Percentiles rank a stretch among this genome's conserved stretches.
These are phyloP conservation scores for Gorilla gorilla DNA, from an alignment of 2,113 vertebrate species.

Conservation along the genomic window DNA sequence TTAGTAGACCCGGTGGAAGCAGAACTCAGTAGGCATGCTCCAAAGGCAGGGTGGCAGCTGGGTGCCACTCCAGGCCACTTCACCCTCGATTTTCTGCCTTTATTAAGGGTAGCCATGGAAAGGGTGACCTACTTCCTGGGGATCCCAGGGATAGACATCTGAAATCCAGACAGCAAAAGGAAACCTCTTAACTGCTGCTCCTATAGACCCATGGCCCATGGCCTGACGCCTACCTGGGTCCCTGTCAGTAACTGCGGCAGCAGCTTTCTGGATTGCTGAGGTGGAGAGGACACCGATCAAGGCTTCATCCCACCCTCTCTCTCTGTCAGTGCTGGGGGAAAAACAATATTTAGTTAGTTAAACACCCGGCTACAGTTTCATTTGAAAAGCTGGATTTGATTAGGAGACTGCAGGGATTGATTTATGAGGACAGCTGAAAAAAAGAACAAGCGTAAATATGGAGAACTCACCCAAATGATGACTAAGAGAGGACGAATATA, in stretches of 20 bases:
- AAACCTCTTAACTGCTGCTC: neutral
- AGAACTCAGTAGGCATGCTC: neutral
- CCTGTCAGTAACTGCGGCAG: neutral
- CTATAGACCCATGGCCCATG: neutral
- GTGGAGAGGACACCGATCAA: conserved; percentile 14
- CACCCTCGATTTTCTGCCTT: neutral
- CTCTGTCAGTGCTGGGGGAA: conserved; percentile 44
- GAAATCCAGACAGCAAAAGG: neutral
- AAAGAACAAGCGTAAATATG: conserved; percentile 65
- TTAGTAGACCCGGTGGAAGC: neutral
- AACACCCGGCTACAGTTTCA: conserved; percentile 70
- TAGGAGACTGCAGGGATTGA: conserved; percentile 68
- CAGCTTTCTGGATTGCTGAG: neutral
- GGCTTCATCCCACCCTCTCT: neutral
- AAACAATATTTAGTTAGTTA: conserved; percentile 71
- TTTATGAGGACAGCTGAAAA: conserved; percentile 69
- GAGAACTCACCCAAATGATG: conserved; percentile 66
- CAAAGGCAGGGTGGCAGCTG: accelerated
- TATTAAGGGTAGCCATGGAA: neutral
- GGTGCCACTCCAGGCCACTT: neutral
- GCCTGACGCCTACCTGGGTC: conserved; percentile 22
- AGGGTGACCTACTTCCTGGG: neutral
- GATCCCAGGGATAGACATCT: neutral
- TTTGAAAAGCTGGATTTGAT: conserved; percentile 78
- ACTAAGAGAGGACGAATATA: conserved; percentile 44